Evolutionary conservation across 2,888 invertebrate genomes (phyloP), one percentile per base, ranked within the genome.

Genomic region (Andrena minutula): DNA sequence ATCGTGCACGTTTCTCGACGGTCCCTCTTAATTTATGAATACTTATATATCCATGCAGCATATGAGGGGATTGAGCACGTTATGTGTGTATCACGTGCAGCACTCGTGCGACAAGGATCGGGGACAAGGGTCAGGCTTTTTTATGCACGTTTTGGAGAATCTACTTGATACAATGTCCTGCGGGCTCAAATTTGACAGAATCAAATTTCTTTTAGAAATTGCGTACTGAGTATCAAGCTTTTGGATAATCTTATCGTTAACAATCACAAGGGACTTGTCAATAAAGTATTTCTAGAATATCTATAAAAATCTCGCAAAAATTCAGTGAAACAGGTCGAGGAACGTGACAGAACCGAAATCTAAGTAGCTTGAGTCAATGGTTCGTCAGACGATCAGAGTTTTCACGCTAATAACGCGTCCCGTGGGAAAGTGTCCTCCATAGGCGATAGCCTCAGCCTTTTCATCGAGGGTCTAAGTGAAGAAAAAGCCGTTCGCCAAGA

Each of bases 41-140:
- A n/a, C n/a, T n/a, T n/a, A 58, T 41, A n/a, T 41, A 28, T 10
- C 2, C 4, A 20, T 23, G 41, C 41, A 26, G 23, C 20, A 20
- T 23, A 20, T 20, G 8, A 12, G 23, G 49, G 69, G 65, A 58
- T 26, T 41, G 23, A 63, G 35, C 28, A 30, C 23, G 51, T 60
- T 61, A 49, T 78, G 75, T 75, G 75, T 60, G 32, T 26, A 75
- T 83, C 75, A 82, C 83, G 83, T 79, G 83, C 63, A 20, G 16
- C 20, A 10, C 26, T 58, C 41, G 8, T 47, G 23, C 30, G 58
- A 61, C 12, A 16, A 41, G 41, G 41, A 41, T 12, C 41, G 41
- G 41, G 12, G 16, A 4, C 41, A n/a, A 26, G 26, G n/a, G 28
- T 56, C 16, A 32, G 63, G 53, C 16, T 41, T 28, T 32, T 35